phyloP scores from a whole-genome alignment of 2,888 invertebrate genomes.

The Agrotis exclamationis region DNA sequence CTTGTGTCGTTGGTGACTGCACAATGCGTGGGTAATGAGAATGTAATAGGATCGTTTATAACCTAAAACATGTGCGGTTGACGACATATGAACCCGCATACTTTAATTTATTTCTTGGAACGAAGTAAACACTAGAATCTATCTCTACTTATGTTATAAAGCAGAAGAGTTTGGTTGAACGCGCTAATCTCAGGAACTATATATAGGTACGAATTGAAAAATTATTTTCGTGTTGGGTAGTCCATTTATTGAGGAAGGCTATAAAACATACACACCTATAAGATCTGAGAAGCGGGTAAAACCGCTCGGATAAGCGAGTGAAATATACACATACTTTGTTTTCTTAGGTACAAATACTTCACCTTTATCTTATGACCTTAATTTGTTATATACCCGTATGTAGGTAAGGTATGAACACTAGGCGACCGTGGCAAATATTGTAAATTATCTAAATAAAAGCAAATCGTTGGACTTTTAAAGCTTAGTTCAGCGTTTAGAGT shows the following conservation, averaged over 20 bases:
- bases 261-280: too few species aligned
- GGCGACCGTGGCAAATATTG: too few species aligned
- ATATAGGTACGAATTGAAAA: too few species aligned
- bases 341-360: neutral
- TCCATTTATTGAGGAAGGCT: too few species aligned
- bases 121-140: conserved; percentile 2
- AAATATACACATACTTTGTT: neutral
- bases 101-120: conserved; percentile 22
- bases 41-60: conserved; percentile 35
- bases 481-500: neutral
- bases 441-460: too few species aligned
- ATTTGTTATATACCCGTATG: conserved; percentile 6
- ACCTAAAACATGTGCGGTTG: conserved; percentile 21
- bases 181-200: too few species aligned
- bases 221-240: too few species aligned
- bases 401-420: too few species aligned
- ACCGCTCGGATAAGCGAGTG: too few species aligned
- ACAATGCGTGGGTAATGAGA: conserved; percentile 5
- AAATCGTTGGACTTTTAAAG: neutral
- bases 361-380: conserved; percentile 18
- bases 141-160: too few species aligned
- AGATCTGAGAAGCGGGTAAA: too few species aligned
- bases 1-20: neutral
- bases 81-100: conserved; percentile 5
- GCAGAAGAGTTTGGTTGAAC: too few species aligned